Base-by-base conservation (phyloP, 2,888 invertebrate species). In the Caenorhabditis doughertyi region DNA sequence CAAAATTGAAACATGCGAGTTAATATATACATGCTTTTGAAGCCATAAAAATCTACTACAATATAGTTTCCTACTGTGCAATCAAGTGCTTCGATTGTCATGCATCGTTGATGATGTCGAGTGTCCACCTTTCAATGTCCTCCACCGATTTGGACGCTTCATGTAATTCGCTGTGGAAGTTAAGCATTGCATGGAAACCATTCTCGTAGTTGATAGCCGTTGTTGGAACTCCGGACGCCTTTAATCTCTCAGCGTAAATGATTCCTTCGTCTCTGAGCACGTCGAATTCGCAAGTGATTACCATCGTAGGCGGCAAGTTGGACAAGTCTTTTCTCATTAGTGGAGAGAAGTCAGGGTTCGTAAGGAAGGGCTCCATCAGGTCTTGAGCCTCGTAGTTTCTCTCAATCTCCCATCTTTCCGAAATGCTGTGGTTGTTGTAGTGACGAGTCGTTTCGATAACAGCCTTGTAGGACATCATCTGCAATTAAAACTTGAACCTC, bases 241-340 rank as follows among this genome's bases (percentile, higher is more conserved):
- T 77, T 58, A 92, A 85, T 74, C 92, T 84, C 29, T 91, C 85
- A 0, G 91, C 91, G 74, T 92, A 93, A 90, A 92, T 90, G 11
- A 92, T 51, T 60, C 88, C 89, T 76, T 93, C 93, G 81, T 93
- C 92, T 3, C 92, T 85, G 18, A 92, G 89, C 3, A 92, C 91
- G 74, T 93, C 93, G 83, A 91, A 92, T 53, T 92, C 92, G 39
- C 92, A 91, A n/a, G 92, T 92, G n/a, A 92, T 86, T 53, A 93
- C 86, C 67, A 92, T 92, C 3, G 92, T 88, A 39, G 89, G 87
- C 1, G 92, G 92, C 53, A 92, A 81, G 9, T 87, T 89, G 2
- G 82, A 73, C n/a, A 92, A 79, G 44, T 87, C 79, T 55, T 84
- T 67, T 3, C 89, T 83, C 89, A 92, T 90, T 86, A 92, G 89